Evolutionary conservation across 2,888 invertebrate species (phyloP), one percentile per base, ranked within the genome.

Genomic region (Xestoiulus laeticollis): DNA sequence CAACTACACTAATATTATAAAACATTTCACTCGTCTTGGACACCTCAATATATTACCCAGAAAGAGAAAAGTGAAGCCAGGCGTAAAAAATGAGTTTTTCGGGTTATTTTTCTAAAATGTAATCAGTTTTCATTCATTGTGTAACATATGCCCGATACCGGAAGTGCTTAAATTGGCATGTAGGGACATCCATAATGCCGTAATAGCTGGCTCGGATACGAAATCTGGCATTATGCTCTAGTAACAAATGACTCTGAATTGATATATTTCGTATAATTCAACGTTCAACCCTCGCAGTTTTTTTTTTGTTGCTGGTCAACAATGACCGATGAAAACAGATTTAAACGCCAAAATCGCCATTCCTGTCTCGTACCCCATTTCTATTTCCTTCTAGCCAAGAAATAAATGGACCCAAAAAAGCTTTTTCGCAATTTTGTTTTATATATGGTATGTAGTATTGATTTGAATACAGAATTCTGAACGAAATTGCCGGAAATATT

Each of bases 181-280:
- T 22, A 26, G 68, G 68, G 68, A 68, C 68, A 68, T 68, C 68
- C 68, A 68, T 68, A 68, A 26, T 68, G 68, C 68, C 68, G 4
- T 68, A 68, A 68, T 68, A 8, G 68, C 68, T 8, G 4, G 2
- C 68, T 22, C 12, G 68, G 68, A 68, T 68, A 22, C 68, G 26
- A 6, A 68, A 68, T 68, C 26, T 68, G 22, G 68, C 26, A 68
- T 68, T 68, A 68, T 26, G 68, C 68, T 68, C 68, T 10, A 68
- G 26, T 68, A 26, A 68, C 68, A 68, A 68, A 68, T 68, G 68
- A 68, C 68, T 26, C 68, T 26, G 68, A 68, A 68, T 68, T 68
- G 68, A 68, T 68, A 68, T 68, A 68, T 68, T 68, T 68, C 68
- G 68, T 68, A 68, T 68, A 68, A 68, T 68, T 68, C 68, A 8